Conservation (phyloP, 2,113 vertebrate genomes). For the Urocitellus parryii region DNA sequence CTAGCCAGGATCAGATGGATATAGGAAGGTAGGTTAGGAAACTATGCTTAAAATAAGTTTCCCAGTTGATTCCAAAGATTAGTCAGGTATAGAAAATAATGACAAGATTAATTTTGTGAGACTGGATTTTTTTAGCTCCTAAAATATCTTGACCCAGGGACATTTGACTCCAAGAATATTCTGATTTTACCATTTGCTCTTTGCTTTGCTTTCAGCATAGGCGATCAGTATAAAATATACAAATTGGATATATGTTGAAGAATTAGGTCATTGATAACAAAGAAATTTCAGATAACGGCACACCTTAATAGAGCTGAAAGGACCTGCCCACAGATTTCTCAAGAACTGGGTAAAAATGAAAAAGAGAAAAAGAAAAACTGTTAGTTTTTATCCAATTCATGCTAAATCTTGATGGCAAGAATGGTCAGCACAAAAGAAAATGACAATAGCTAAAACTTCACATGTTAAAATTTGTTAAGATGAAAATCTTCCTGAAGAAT, state of each 20-base stretch:
- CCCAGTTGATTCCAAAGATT: background rate
- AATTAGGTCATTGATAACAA: background rate
- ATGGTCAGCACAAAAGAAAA: conserved; percentile 39
- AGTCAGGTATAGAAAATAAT: background rate
- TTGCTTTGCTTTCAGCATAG: background rate
- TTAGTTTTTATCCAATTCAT: background rate
- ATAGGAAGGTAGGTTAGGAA: background rate
- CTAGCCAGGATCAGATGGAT: background rate
- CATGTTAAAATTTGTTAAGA: background rate
- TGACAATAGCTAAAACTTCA: background rate
- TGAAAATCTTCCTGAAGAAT: conserved; percentile 27
- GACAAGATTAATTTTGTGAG: conserved; percentile 20
- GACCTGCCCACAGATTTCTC: background rate
- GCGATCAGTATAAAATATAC: background rate
- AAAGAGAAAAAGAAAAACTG: background rate
- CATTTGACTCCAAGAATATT: background rate
- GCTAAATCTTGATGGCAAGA: background rate
- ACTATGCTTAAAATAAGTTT: background rate
- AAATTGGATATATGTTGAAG: background rate
- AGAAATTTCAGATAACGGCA: conserved; percentile 18
- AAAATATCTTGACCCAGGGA: background rate
- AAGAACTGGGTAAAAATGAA: background rate
- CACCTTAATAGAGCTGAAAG: background rate
- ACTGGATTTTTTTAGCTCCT: background rate
- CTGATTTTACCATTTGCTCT: background rate